phyloP scores from a whole-genome alignment of 2,888 invertebrate genomes.

The Schizaphis graminum region DNA sequence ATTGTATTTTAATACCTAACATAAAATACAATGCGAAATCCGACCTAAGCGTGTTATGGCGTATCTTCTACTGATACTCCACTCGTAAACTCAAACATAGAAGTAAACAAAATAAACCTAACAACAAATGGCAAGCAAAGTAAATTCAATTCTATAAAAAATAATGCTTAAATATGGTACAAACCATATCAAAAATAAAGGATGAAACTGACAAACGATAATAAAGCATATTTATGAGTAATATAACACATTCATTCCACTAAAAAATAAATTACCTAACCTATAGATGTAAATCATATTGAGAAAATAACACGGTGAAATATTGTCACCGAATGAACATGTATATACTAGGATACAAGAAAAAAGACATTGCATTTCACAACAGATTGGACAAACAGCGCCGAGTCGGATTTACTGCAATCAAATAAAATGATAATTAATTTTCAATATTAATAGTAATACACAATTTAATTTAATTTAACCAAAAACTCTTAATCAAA shows the following conservation, averaged over 20 bases:
- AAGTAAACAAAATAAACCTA: not conserved
- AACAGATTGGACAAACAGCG: too few relatives aligned
- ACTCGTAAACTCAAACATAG: not conserved
- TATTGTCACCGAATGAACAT: too few relatives aligned
- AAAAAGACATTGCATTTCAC: too few relatives aligned
- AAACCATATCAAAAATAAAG: not conserved
- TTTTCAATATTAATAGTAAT: too few relatives aligned
- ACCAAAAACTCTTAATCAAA: too few relatives aligned
- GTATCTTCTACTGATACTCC: not conserved
- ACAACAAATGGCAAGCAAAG: not conserved
- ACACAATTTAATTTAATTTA: too few relatives aligned
- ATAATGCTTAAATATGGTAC: not conserved
- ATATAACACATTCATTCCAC: not conserved
- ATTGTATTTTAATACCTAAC: not conserved
- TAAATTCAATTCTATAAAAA: not conserved
- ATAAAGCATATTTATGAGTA: not conserved
- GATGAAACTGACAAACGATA: not conserved
- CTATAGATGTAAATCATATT: too few relatives aligned
- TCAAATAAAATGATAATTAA: too few relatives aligned
- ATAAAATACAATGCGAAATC: not conserved
- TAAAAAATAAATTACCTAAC: not conserved
- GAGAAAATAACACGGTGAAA: too few relatives aligned
- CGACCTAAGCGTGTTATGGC: not conserved
- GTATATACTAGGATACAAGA: too few relatives aligned
- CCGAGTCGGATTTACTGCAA: too few relatives aligned